Percentiles rank a stretch among this genome's conserved stretches.
Conservation (phyloP, 2,113 vertebrate species). For the Saccopteryx bilineata region DNA sequence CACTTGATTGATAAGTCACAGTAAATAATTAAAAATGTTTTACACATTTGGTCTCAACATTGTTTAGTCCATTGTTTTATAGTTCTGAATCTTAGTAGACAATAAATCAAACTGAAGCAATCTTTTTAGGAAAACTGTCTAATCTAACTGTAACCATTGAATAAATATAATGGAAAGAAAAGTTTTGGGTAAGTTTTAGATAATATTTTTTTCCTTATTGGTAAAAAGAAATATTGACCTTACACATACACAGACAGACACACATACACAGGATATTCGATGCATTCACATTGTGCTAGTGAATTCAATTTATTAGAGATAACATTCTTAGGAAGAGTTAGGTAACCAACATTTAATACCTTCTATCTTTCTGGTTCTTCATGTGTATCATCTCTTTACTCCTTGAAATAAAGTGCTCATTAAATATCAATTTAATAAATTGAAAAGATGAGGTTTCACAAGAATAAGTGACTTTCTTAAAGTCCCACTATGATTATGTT, state of each 20-base stretch:
- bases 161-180: not conserved
- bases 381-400: not conserved
- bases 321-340: not conserved
- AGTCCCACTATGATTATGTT: not conserved
- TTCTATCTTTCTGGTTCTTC: not conserved
- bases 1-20: not conserved
- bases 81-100: not conserved
- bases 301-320: not conserved
- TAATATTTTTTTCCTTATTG: not conserved
- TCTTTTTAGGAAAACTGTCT: not conserved
- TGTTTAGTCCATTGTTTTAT: not conserved
- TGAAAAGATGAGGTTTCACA: not conserved
- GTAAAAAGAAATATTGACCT: not conserved
- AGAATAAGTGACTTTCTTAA: not conserved
- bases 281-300: not conserved
- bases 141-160: not conserved
- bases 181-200: not conserved
- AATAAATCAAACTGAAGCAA: not conserved
- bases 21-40: constrained; percentile 40
- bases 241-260: not conserved
- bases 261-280: not conserved
- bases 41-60: not conserved
- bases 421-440: not conserved
- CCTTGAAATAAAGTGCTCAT: not conserved
- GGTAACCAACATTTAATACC: not conserved